Percentiles rank a stretch among this genome's conserved stretches.
Conservation (phyloP, 2,888 invertebrate genomes). For the Diadromus collaris region DNA sequence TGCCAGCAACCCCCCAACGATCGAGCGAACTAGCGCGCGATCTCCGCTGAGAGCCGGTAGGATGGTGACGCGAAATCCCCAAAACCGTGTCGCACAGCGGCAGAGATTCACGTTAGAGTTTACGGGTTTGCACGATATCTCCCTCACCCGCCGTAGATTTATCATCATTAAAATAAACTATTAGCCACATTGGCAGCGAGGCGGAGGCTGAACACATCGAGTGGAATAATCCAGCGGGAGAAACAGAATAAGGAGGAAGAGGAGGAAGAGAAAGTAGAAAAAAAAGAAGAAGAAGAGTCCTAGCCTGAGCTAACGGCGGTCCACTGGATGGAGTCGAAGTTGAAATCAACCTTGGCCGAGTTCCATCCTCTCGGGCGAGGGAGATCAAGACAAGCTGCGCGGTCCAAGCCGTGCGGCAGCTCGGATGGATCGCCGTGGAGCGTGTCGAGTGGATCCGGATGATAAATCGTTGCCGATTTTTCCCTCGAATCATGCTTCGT, state of each 20-base stretch:
- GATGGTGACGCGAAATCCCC: constrained; percentile 23
- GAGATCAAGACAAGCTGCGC: constrained; percentile 20
- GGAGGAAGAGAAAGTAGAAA: constrained; percentile 19
- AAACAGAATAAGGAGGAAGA: constrained; percentile 6
- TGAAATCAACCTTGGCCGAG: constrained; percentile 48
- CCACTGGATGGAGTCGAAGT: constrained; percentile 48
- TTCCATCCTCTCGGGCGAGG: constrained; percentile 26
- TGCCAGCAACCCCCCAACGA: not conserved
- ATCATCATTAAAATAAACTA: constrained; percentile 46
- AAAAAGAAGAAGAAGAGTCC: constrained; percentile 19
- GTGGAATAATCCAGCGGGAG: constrained; percentile 11
- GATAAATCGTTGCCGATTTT: constrained; percentile 53
- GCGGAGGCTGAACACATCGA: constrained; percentile 34
- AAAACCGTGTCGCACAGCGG: constrained; percentile 18
- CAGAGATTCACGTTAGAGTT: too few relatives aligned
- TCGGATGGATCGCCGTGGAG: not conserved
- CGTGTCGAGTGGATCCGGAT: constrained; percentile 35
- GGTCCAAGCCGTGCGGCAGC: not conserved
- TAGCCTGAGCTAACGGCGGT: constrained; percentile 27
- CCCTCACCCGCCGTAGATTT: constrained; percentile 5
- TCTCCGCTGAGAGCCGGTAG: not conserved
- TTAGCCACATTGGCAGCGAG: constrained; percentile 41
- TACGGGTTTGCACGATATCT: not conserved
- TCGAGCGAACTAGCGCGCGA: constrained; percentile 19
- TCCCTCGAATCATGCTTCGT: constrained; percentile 43